Evolutionary conservation across 2,888 invertebrate species (phyloP).

Genomic region (Plagiodera versicolora): DNA sequence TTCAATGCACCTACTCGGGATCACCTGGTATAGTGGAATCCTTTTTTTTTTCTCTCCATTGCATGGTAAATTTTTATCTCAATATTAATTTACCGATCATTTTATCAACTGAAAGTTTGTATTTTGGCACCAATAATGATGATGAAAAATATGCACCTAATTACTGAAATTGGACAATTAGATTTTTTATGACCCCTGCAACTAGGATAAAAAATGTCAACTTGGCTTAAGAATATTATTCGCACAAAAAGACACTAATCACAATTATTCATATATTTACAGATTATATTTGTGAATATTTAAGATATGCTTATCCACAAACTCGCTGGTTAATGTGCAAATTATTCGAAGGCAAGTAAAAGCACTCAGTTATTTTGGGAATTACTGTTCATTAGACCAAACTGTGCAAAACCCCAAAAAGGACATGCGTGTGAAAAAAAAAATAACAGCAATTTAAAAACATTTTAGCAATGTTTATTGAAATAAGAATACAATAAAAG

Average conservation of each 20-base stretch:
- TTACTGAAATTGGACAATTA: too few species aligned
- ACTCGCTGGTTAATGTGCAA: conserved; percentile 10
- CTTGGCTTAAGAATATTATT: neutral
- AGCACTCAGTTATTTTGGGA: neutral
- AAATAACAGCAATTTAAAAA: conserved; percentile 51
- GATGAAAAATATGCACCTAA: too few species aligned
- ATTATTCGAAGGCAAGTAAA: conserved; percentile 10
- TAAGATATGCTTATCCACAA: neutral
- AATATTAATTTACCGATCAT: too few species aligned
- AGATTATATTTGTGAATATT: neutral
- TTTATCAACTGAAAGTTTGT: too few species aligned
- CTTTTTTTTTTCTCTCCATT: too few species aligned
- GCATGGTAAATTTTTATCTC: too few species aligned
- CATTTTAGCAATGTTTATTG: conserved; percentile 54
- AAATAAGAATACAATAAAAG: conserved; percentile 50
- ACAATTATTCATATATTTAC: neutral
- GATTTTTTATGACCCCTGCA: too few species aligned
- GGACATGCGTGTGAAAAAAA: conserved; percentile 50
- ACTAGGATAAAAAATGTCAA: neutral
- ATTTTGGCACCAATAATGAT: too few species aligned
- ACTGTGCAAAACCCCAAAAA: conserved; percentile 38
- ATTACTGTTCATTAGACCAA: conserved; percentile 23
- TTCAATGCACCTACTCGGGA: too few species aligned
- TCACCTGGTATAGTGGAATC: too few species aligned
- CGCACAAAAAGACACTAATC: neutral